A percentile compares a stretch with the other conserved stretches of the same genome.
Evolutionary conservation across 2,797 vertebrate species (phyloP).

Genomic region (Myioborus melanocephalus): DNA sequence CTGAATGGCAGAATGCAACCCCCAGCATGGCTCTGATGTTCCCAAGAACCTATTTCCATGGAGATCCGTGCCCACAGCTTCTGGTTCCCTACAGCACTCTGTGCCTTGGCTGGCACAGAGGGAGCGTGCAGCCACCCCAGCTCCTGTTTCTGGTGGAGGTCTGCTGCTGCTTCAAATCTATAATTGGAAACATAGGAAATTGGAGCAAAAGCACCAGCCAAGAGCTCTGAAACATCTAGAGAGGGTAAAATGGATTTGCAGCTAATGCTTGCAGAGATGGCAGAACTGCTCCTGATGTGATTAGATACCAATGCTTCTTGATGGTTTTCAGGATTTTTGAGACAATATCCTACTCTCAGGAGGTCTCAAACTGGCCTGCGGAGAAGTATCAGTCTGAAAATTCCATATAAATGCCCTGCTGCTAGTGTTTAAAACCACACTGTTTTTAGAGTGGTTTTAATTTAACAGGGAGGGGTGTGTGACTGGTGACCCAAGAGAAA

Average conservation of each 20-base stretch:
- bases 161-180: neutral
- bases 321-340: slow-evolving; percentile 3
- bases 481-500: neutral
- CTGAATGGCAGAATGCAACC: neutral
- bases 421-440: slow-evolving; percentile 4
- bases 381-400: neutral
- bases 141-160: neutral
- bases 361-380: neutral
- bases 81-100: neutral
- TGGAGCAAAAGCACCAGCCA: neutral
- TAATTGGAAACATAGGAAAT: neutral
- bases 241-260: neutral
- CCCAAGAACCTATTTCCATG: neutral
- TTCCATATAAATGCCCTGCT: slow-evolving; percentile 5
- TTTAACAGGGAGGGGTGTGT: neutral
- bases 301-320: neutral
- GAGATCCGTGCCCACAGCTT: neutral
- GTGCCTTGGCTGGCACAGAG: neutral
- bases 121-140: neutral
- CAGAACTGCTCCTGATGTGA: neutral
- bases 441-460: slow-evolving; percentile 31
- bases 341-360: slow-evolving; percentile 11
- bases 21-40: neutral
- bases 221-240: neutral
- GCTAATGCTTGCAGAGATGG: neutral